Base-by-base conservation (phyloP, 2,797 vertebrate species). In the Danio jaintianensis region DNA sequence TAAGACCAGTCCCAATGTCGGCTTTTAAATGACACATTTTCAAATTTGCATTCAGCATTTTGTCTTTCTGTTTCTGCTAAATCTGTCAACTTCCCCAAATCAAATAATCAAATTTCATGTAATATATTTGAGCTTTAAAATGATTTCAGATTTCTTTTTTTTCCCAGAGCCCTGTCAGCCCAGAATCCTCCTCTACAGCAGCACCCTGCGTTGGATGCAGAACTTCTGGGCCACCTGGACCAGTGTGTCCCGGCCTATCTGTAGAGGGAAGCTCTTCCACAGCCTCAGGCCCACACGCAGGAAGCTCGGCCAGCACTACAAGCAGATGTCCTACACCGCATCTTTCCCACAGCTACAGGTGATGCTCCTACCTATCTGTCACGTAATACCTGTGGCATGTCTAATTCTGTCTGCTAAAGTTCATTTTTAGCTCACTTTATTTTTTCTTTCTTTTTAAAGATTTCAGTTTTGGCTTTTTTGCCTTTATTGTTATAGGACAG, bases 201-300 rank as follows among this genome's bases (percentile, higher is more conserved):
- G 96, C 92, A 99, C 98, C 0, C 90, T 99, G 80, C 97, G 98
- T 77, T 99, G 98, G 98, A 99, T 99, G 98, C 98, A 99, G 87
- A 99, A 99, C 91, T 99, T 99, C 75, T 99, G 97, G 97, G 98
- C 98, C 79, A 99, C 97, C 0, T 99, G 97, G 97, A 98, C 96
- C 77, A 95, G 95, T 0, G 95, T 99, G 42, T 98, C 97, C 2
- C 95, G 97, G 13, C 98, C 98, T 20, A 97, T 99, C 89, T 98
- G 98, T 90, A 93, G 98, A 45, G 98, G 98, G 66, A 97, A 97
- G 81, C 96, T 99, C 85, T 99, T 99, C 85, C 95, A 95, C 85
- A 98, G 96, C 89, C 91, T 98, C 89, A 95, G 95, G 82, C 96
- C 97, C 1, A 85, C 93, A 79, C 98, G 97, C 85, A 99, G 95